A percentile compares a stretch with the other conserved stretches of the same genome.
Conservation (phyloP, 2,888 invertebrate genomes). For the Unio pictorum region DNA sequence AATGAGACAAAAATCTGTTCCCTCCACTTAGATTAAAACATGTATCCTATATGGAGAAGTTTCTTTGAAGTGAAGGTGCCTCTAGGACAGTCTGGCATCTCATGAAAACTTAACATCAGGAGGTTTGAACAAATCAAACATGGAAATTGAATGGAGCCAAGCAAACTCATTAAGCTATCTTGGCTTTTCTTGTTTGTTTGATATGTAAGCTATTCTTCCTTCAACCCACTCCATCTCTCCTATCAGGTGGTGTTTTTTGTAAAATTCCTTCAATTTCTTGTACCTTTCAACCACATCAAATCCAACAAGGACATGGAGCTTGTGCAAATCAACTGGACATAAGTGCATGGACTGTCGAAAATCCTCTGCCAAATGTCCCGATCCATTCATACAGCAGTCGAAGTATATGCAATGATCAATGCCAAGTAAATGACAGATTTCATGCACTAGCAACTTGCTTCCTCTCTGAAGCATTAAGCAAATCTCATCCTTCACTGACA, state of each 20-base stretch:
- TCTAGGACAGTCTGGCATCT: no score
- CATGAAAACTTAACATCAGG: no score
- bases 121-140: no score
- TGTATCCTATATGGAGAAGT: no score
- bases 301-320: slow-evolving; percentile 59
- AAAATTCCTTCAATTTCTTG: slow-evolving; percentile 49
- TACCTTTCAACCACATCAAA: slow-evolving; percentile 59
- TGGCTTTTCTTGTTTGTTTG: no score
- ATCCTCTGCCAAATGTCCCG: slow-evolving; percentile 66
- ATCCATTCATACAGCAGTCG: slow-evolving; percentile 69
- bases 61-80: no score
- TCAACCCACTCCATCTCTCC: slow-evolving; percentile 54
- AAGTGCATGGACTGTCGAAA: slow-evolving; percentile 67
- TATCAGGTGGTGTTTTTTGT: slow-evolving; percentile 40
- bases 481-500: slow-evolving; percentile 26
- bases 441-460: slow-evolving; percentile 67
- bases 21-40: no score
- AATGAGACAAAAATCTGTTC: no score
- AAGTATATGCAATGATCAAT: slow-evolving; percentile 66
- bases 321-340: slow-evolving; percentile 66
- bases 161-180: no score
- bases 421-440: slow-evolving; percentile 66
- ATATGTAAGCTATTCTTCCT: slow-evolving; percentile 24
- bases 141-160: no score
- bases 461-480: slow-evolving; percentile 57